Evolutionary conservation across 2,888 invertebrate species (phyloP), one percentile per base, ranked within the genome.

Genomic region (Proisotoma minuta): DNA sequence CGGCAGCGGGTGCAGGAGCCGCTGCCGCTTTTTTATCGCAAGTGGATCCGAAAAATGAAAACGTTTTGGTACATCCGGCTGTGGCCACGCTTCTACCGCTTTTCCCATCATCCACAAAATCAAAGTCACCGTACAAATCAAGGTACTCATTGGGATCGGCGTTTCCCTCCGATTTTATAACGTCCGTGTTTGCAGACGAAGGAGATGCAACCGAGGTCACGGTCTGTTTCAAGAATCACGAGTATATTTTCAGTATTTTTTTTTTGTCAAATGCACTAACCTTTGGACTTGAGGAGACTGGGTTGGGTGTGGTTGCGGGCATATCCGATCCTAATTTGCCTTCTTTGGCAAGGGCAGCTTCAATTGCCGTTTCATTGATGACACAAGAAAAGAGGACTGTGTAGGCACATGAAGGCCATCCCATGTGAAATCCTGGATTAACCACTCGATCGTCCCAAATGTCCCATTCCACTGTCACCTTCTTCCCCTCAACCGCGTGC

Each of bases 91-190:
- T 23, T 49, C 49, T 20, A 5, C 49, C 49, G 4, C 20, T 49
- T 22, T 49, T 49, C 4, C 23, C 49, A 5, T 23, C 49, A 3
- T 24, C 22, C 15, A 15, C 3, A 5, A 49, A 20, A 22, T 49
- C 49, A 49, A 49, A 49, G 49, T 49, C 49, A 8, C 49, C 49
- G 49, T 49, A 49, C 4, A 49, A 24, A 24, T 49, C 49, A 3
- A 15, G 23, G 24, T 49, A 49, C 2, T 20, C 22, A 5, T 22
- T 15, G 15, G 49, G 22, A 4, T 49, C 49, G 18, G 20, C 49
- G 8, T 15, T 4, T 23, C 23, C 49, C 12, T 18, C 49, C 8
- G 23, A 20, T 22, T 22, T 23, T 15, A 49, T 49, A 15, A 23
- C 20, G 5, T 49, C 49, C 49, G 23, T 8, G n/a, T 15, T 15